These are phyloP conservation scores for Agrochola litura DNA, from an alignment of 2,888 invertebrate genomes.

Conservation along the genomic window DNA sequence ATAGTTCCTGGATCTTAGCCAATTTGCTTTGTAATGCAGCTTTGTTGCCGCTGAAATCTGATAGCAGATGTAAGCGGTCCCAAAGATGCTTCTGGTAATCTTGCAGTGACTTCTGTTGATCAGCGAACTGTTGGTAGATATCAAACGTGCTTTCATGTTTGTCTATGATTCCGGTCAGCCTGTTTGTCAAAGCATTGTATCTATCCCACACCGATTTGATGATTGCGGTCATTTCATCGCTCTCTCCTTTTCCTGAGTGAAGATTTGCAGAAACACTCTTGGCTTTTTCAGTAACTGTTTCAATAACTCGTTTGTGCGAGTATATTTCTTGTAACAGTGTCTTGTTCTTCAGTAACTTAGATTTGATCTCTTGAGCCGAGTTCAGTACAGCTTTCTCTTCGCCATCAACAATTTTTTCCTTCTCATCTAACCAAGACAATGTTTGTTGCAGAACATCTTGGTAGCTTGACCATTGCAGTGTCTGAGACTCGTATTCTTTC, in stretches of 20 bases:
- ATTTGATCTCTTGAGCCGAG: conserved; percentile 95
- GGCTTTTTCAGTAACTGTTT: conserved; percentile 97
- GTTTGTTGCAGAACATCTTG: conserved; percentile 96
- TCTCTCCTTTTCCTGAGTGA: conserved; percentile 89
- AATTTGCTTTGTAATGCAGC: conserved; percentile 95
- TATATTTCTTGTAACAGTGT: conserved; percentile 96
- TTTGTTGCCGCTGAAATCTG: conserved; percentile 97
- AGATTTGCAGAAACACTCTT: conserved; percentile 92
- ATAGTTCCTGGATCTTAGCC: conserved; percentile 94
- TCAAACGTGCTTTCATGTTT: conserved; percentile 94
- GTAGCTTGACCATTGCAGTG: conserved; percentile 95
- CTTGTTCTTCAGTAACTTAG: conserved; percentile 96
- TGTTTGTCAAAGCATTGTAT: conserved; percentile 93
- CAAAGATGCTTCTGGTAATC: conserved; percentile 97
- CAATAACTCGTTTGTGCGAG: conserved; percentile 97
- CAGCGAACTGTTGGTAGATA: conserved; percentile 96
- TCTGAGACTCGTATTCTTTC: conserved; percentile 95
- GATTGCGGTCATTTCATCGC: conserved; percentile 92
- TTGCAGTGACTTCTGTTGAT: conserved; percentile 96
- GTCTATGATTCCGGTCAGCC: conserved; percentile 92
- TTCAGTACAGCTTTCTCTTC: conserved; percentile 93
- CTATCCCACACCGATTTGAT: conserved; percentile 94
- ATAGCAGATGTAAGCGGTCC: conserved; percentile 95
- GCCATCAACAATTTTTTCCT: conserved; percentile 94
- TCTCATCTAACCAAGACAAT: conserved; percentile 95